Evolutionary conservation across 1,140 invertebrate genomes (phyloP), one percentile per base, ranked within the genome.

Genomic region (Oryzaephilus surinamensis): DNA sequence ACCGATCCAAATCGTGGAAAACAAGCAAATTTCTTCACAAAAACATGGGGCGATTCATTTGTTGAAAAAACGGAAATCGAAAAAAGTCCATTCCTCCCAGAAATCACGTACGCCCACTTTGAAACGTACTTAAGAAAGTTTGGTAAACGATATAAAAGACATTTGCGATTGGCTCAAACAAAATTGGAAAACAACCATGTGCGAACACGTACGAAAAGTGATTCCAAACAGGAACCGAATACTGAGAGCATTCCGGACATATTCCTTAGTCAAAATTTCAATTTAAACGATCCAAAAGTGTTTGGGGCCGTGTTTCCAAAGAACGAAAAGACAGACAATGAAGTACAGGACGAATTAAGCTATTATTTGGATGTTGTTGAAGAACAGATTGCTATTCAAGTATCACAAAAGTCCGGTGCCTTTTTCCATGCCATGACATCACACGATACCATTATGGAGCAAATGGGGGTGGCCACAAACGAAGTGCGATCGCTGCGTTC

Each of bases 361-460:
- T 87, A 94, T 63, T 95, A 95, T 63, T 69, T 97, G 49, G 93
- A 98, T 69, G 79, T 90, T 30, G 85, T 97, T 18, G 94, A 98
- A 68, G 85, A 95, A 44, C 83, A 89, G 66, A 94, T 98, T 55
- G 91, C 91, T 1, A 81, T 85, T 50, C 92, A 97, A 70, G 93
- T 97, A 31, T 84, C 92, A n/a, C 79, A 86, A 43, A 92, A 94
- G 63, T 96, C 92, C 4, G 86, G 87, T 48, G 90, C 90, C 6
- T 98, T 97, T 70, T 97, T 97, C 61, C 82, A 92, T 65, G 91
- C 91, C 6, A 95, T 97, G 86, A 84, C 90, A 32, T 95, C 91
- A 6, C 92, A 97, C 65, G 92, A 97, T 65, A 81, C 81, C 8
- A 77, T 92, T 26, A 84, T 90, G 78, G 85, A 90, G 47, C 82